Evolutionary conservation across 2,888 invertebrate genomes (phyloP), one percentile per base, ranked within the genome.

Genomic region (Cheilosia variabilis): DNA sequence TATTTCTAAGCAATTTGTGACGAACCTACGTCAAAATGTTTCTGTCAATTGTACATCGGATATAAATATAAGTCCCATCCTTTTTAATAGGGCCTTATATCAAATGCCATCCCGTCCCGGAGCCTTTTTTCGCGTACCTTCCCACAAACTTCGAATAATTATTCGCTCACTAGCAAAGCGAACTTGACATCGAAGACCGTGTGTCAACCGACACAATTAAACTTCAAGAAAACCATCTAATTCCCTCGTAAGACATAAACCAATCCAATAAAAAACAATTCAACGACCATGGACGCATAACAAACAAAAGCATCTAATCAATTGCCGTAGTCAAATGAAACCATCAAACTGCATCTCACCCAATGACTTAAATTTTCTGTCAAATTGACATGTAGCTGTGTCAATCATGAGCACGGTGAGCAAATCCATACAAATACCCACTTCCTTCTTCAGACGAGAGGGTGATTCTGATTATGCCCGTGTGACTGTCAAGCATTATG

Each of bases 401-500:
- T 31, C 22, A 65, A 22, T 65, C 50, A 63, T 27, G 22, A 52
- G 15, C 24, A 27, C 52, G 24, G 24, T 45, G 45, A 24, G 27
- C 17, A 47, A 31, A 47, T 47, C 45, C 47, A 31, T 62, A 52
- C 50, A 65, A 50, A 65, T 47, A 37, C 24, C 22, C 15, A 37
- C 34, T 15, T 22, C 50, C 19, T 22, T 37, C 37, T 5, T 19
- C 27, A n/a, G 1, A 24, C 3, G 1, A 15, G n/a, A 9, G 15
- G 45, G 5, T 45, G 19, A 9, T 47, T 27, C 13, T 9, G 19
- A 9, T 47, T 27, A 17, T 9, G 37, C 13, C 37, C 57, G 17
- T 15, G 41, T 80, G 66, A 62, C 41, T 81, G 62, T 50, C 81
- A 69, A 43, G 24, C 41, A 71, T 41, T 68, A 78, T 78, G 55